Evolutionary conservation across 2,888 invertebrate species (phyloP).

Genomic region (Empis livida): DNA sequence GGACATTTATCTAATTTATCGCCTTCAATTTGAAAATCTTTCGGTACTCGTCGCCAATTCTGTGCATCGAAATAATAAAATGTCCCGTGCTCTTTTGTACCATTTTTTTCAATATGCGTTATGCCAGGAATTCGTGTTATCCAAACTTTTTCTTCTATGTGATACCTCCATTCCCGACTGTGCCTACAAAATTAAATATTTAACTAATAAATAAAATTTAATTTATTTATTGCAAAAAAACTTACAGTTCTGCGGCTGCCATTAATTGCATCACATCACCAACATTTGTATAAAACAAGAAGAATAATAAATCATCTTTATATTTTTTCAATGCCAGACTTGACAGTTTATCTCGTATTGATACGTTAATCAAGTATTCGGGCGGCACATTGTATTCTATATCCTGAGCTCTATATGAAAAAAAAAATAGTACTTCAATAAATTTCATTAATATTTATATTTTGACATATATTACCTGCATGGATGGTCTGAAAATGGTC

Average conservation of each 20-base stretch:
- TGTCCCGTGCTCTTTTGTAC: constrained; percentile 94
- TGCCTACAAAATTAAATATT: constrained; percentile 49
- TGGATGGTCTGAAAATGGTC: constrained; percentile 96
- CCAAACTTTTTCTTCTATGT: constrained; percentile 98
- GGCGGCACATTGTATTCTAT: constrained; percentile 97
- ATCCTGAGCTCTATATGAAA: constrained; percentile 71
- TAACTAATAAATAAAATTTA: constrained; percentile 7
- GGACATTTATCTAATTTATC: constrained; percentile 82
- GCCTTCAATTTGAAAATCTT: constrained; percentile 98
- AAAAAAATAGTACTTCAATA: constrained; percentile 1
- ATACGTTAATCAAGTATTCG: constrained; percentile 95
- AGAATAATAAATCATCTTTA: constrained; percentile 98
- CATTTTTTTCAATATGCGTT: constrained; percentile 85
- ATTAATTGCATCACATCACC: constrained; percentile 96
- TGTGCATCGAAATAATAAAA: constrained; percentile 99
- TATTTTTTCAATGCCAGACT: constrained; percentile 92
- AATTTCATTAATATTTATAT: neutral
- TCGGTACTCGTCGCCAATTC: constrained; percentile 97
- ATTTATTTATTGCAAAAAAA: constrained; percentile 18
- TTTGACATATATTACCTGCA: constrained; percentile 44
- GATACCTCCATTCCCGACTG: constrained; percentile 98
- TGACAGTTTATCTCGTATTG: constrained; percentile 91
- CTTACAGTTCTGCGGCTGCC: constrained; percentile 93
- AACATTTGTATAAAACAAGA: constrained; percentile 97
- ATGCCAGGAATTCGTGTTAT: constrained; percentile 95